Evolutionary conservation across 92 coral and sea anemone species (phyloP).

Genomic region (Plumapathes pennacea): DNA sequence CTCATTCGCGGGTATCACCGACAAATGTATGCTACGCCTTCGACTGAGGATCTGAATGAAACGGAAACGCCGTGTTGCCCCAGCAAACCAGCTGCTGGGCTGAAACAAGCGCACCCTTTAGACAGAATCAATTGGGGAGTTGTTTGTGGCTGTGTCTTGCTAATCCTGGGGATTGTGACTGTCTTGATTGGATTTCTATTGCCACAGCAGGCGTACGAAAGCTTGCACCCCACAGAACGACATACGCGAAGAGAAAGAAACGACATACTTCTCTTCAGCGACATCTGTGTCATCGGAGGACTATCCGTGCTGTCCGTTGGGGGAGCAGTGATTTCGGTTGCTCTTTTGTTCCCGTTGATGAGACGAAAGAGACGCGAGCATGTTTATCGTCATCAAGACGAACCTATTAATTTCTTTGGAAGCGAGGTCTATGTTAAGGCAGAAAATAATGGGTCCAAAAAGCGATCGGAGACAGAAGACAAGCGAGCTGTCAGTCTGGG

Average conservation of each 20-base stretch:
- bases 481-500: constrained; percentile 52
- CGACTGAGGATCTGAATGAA: too few species aligned
- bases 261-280: constrained; percentile 48
- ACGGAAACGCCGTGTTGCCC: constrained; percentile 61
- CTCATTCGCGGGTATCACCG: constrained; percentile 94
- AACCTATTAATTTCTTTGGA: constrained; percentile 57
- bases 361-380: constrained; percentile 36
- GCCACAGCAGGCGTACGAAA: constrained; percentile 47
- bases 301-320: constrained; percentile 76
- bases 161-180: constrained; percentile 73
- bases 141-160: constrained; percentile 60
- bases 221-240: constrained; percentile 34
- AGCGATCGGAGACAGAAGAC: constrained; percentile 22
- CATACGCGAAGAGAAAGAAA: constrained; percentile 29
- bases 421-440: constrained; percentile 87
- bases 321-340: constrained; percentile 67
- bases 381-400: constrained; percentile 16
- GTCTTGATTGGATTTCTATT: constrained; percentile 72
- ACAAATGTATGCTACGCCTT: constrained; percentile 80
- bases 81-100: constrained; percentile 27
- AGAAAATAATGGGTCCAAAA: constrained; percentile 33
- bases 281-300: constrained; percentile 73
- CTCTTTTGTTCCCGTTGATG: constrained; percentile 74
- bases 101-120: constrained; percentile 5
- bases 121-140: constrained; percentile 72